Evolutionary conservation across 2,113 vertebrate species (phyloP).

Genomic region (Phoxinus phoxinus): DNA sequence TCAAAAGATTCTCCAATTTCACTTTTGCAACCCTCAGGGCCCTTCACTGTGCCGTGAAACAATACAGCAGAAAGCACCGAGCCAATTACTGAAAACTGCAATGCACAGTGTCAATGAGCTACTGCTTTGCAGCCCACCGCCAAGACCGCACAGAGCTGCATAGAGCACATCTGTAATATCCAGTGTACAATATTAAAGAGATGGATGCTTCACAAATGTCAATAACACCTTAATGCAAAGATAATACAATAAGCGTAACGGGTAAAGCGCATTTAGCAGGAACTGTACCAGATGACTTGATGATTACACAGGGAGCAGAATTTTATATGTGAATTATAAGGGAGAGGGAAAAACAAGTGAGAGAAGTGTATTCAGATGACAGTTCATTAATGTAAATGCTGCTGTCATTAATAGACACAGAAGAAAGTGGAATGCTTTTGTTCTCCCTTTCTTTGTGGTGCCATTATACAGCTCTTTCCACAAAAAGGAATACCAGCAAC

Average conservation of each 20-base stretch:
- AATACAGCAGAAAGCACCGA: conserved; percentile 21
- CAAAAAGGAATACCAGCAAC: conserved; percentile 26
- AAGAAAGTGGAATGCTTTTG: conserved; percentile 64
- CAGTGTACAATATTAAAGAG: not conserved
- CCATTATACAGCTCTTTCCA: conserved; percentile 60
- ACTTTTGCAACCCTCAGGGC: conserved; percentile 21
- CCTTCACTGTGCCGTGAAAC: conserved; percentile 18
- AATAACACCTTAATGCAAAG: conserved; percentile 23
- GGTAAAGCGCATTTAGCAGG: not conserved
- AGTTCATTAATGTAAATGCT: conserved; percentile 49
- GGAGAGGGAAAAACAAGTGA: not conserved
- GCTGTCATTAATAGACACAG: conserved; percentile 5
- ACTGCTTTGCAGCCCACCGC: conserved; percentile 23
- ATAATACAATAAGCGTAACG: not conserved
- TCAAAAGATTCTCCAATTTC: conserved; percentile 34
- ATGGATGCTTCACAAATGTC: conserved; percentile 12
- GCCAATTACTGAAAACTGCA: conserved; percentile 41
- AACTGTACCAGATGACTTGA: not conserved
- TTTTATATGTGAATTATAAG: conserved; percentile 5
- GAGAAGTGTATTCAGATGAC: conserved; percentile 28
- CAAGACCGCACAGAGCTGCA: not conserved
- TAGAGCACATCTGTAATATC: not conserved
- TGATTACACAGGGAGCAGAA: not conserved
- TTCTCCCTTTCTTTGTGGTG: conserved; percentile 68
- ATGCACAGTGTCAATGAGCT: conserved; percentile 21